Evolutionary conservation across 2,113 vertebrate species (phyloP).

Genomic region (Nothobranchius kuhntae): DNA sequence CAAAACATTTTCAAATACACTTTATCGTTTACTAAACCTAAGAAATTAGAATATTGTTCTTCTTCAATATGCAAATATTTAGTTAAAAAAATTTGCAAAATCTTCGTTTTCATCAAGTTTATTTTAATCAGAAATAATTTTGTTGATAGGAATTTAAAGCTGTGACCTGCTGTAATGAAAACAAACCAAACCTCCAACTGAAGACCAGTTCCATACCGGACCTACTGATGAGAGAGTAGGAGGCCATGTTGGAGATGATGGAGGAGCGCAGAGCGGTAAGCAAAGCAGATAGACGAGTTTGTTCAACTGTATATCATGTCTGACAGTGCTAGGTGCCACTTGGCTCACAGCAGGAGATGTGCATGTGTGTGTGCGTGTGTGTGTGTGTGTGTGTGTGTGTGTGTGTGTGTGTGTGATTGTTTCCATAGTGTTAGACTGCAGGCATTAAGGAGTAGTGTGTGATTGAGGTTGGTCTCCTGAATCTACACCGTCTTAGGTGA

Average conservation of each 20-base stretch:
- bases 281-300: slow-evolving; percentile 76
- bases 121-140: too few relatives aligned
- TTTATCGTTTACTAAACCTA: too few relatives aligned
- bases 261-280: slow-evolving; percentile 17
- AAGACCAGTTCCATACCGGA: slow-evolving; percentile 1
- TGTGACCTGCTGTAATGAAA: slow-evolving; percentile 3
- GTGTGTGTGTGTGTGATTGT: not conserved
- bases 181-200: not conserved
- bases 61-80: too few relatives aligned
- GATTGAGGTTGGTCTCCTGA: too few relatives aligned
- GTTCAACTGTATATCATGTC: slow-evolving; percentile 81
- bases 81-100: too few relatives aligned
- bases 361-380: slow-evolving; percentile 24
- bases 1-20: too few relatives aligned
- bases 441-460: too few relatives aligned
- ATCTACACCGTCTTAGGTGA: too few relatives aligned
- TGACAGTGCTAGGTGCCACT: slow-evolving; percentile 71
- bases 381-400: slow-evolving; percentile 10
- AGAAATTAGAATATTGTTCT: too few relatives aligned
- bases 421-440: too few relatives aligned
- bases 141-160: not conserved
- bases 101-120: too few relatives aligned
- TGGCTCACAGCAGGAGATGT: slow-evolving; percentile 51
- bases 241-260: slow-evolving; percentile 20
- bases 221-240: slow-evolving; percentile 33